Percentiles rank a stretch among this genome's conserved stretches.
These are phyloP conservation scores for Notarius quadriscutis DNA, from an alignment of 2,113 vertebrate species.

Conservation along the genomic window DNA sequence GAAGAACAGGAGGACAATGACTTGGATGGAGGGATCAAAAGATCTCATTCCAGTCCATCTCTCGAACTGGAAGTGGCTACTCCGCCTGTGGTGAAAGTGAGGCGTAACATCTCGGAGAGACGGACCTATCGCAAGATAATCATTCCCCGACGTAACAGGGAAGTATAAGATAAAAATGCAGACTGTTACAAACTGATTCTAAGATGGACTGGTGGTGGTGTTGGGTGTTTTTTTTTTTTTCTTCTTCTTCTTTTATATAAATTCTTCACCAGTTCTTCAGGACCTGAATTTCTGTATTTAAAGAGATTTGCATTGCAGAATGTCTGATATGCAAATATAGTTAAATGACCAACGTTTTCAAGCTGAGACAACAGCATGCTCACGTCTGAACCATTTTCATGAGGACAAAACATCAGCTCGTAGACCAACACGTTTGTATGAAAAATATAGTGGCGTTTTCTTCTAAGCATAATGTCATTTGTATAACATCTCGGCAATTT, in stretches of 20 bases:
- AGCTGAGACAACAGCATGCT: neutral
- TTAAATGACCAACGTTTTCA: neutral
- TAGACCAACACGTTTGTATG: neutral
- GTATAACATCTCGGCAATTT: neutral
- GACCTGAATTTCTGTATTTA: neutral
- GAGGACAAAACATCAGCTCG: neutral
- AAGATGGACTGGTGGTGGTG: neutral
- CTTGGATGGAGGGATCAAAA: conserved; percentile 69
- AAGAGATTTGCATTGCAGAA: neutral
- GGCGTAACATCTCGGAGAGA: conserved; percentile 87
- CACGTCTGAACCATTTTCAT: neutral
- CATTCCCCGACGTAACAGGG: conserved; percentile 76
- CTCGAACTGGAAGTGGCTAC: conserved; percentile 75
- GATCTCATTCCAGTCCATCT: conserved; percentile 87
- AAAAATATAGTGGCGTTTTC: neutral
- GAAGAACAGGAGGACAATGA: conserved; percentile 46
- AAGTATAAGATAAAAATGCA: conserved; percentile 65
- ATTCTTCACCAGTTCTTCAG: neutral
- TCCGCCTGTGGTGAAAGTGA: conserved; percentile 75
- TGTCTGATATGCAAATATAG: neutral
- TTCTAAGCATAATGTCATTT: neutral
- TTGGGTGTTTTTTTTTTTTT: too few relatives aligned
- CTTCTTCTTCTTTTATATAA: neutral
- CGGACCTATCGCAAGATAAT: conserved; percentile 84
- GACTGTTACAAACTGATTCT: neutral